Percentiles rank a stretch among this genome's conserved stretches.
These are phyloP conservation scores for Lagopus leucura DNA, from an alignment of 2,113 vertebrate species.

Conservation along the genomic window DNA sequence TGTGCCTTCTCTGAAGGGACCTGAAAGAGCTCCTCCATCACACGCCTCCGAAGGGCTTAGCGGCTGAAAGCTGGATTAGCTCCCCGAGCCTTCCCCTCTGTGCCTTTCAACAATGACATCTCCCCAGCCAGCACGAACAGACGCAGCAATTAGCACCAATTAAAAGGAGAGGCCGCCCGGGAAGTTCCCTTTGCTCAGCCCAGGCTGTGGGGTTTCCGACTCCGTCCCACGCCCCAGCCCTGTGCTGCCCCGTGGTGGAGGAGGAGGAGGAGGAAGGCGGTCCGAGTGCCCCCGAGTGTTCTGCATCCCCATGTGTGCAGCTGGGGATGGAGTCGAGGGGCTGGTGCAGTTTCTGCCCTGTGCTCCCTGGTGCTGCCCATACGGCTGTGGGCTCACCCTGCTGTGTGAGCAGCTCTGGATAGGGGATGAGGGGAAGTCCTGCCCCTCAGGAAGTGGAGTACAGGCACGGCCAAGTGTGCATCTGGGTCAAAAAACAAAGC, in stretches of 20 bases:
- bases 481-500: neutral
- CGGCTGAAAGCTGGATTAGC: conserved; percentile 71
- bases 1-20: conserved; percentile 66
- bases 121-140: conserved; percentile 73
- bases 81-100: conserved; percentile 59
- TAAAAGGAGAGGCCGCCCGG: conserved; percentile 72
- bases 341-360: neutral
- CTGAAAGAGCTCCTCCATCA: conserved; percentile 66
- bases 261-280: neutral
- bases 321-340: neutral
- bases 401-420: neutral
- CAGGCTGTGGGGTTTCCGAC: neutral
- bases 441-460: accelerated
- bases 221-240: neutral
- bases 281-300: neutral
- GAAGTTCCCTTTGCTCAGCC: conserved; percentile 59
- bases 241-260: neutral
- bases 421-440: neutral
- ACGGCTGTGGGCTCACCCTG: neutral
- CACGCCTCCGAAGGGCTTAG: conserved; percentile 61
- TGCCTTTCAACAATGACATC: conserved; percentile 74
- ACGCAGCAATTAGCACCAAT: conserved; percentile 79
- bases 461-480: neutral
- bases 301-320: neutral
- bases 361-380: neutral